Evolutionary conservation across 2,113 vertebrate species (phyloP), one percentile per base, ranked within the genome.

Genomic region (Mus pahari): DNA sequence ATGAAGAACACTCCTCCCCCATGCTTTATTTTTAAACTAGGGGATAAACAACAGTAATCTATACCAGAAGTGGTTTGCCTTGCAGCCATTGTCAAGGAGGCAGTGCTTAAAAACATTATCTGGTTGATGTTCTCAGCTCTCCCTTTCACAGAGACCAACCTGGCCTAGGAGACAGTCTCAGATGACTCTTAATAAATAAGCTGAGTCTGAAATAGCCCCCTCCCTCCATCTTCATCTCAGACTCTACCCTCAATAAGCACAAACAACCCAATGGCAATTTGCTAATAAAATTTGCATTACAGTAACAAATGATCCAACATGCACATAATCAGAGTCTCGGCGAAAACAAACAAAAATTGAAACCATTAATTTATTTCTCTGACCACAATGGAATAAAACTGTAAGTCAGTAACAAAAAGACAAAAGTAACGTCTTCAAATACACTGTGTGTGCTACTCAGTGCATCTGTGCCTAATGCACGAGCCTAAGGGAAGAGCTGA

Each of bases 211-310:
- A 39, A 19, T 45, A 84, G 58, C 1, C 24, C 55, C n/a, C 14
- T 11, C 14, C 14, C 24, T 26, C 14, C 2, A 24, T 86, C 28
- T 68, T 66, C 20, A 10, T 33, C 62, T 36, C 62, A 86, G 83
- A 68, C 10, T 86, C 83, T 19, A 36, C 45, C 42, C 28, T 68
- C 28, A 66, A 66, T 17, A 36, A 66, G 62, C 60, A 66, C 60
- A 86, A 86, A 86, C 83, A 86, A 48, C 60, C 39, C 83, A 86
- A 86, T 50, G 62, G 42, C 83, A 66, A 36, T 86, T 86, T 86
- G 28, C 62, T 66, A 86, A 66, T 48, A 68, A 36, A 86, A 86
- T 86, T 86, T 66, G 48, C 42, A 86, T 86, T 48, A 86, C 42
- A 68, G 45, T 66, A 66, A 66, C 83, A 75, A 75, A 39, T 77